Conservation (phyloP, 2,888 invertebrate species). For the Amblyjoppa fuscipennis region DNA sequence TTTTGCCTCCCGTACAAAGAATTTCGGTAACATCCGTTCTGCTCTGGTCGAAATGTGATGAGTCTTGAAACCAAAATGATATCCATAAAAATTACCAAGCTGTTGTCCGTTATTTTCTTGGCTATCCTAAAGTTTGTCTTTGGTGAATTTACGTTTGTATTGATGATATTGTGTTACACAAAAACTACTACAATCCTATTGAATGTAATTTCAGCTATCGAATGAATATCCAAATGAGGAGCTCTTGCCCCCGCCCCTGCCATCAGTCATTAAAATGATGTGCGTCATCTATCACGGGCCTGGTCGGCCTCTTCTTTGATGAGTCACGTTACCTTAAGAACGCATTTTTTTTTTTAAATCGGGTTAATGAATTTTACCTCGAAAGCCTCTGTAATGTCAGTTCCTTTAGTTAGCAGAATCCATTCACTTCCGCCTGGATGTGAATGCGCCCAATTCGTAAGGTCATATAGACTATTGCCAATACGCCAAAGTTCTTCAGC, state of each 20-base stretch:
- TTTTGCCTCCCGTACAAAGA: conserved; percentile 88
- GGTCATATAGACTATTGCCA: conserved; percentile 92
- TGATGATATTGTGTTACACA: no score
- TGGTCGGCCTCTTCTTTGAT: no score
- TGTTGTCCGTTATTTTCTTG: neutral
- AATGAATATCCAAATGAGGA: neutral
- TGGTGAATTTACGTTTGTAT: no score
- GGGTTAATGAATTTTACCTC: conserved; percentile 84
- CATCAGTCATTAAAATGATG: no score
- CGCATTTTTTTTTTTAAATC: neutral
- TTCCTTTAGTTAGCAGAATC: conserved; percentile 90
- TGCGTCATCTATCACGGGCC: no score
- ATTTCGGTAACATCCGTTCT: conserved; percentile 88
- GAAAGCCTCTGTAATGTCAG: conserved; percentile 93
- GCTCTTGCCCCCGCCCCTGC: no score
- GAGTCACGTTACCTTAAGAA: no score
- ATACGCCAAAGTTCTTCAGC: conserved; percentile 93
- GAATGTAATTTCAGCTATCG: no score
- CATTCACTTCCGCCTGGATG: conserved; percentile 96
- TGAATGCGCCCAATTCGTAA: conserved; percentile 90
- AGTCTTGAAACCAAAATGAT: conserved; percentile 75
- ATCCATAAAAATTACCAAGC: neutral
- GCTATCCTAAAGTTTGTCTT: neutral
- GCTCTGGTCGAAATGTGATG: conserved; percentile 89
- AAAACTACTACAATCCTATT: no score